These are phyloP conservation scores for Danio kyathit DNA, from an alignment of 2,797 vertebrate genomes.

Conservation along the genomic window DNA sequence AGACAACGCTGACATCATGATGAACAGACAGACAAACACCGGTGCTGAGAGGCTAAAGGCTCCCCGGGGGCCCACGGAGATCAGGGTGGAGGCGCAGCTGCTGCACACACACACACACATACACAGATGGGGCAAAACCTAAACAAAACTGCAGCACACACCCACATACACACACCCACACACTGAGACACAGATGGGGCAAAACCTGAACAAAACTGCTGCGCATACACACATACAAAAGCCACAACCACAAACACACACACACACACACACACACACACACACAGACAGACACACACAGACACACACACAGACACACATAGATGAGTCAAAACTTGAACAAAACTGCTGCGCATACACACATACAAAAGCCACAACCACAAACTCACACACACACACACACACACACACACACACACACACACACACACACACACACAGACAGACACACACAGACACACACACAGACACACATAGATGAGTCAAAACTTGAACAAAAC, in stretches of 20 bases:
- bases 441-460: too few relatives aligned
- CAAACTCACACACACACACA: too few relatives aligned
- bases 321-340: too few relatives aligned
- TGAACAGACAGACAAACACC: constrained; percentile 15
- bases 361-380: neutral
- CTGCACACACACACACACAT: too few relatives aligned
- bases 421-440: neutral
- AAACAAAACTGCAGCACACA: constrained; percentile 4
- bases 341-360: neutral
- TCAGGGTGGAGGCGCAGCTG: constrained; percentile 63
- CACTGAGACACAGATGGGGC: constrained; percentile 47
- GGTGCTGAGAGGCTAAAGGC: constrained; percentile 34
- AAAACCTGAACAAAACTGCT: too few relatives aligned
- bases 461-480: too few relatives aligned
- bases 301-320: too few relatives aligned
- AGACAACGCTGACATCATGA: constrained; percentile 18
- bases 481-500: too few relatives aligned
- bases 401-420: constrained; percentile 18
- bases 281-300: neutral
- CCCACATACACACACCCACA: neutral
- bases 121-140: constrained; percentile 49
- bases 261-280: constrained; percentile 27
- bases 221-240: neutral
- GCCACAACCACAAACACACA: neutral
- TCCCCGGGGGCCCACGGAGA: constrained; percentile 52